Percentiles rank a stretch among this genome's conserved stretches.
These are phyloP conservation scores for Odontesthes bonariensis DNA, from an alignment of 2,113 vertebrate species.

Conservation along the genomic window DNA sequence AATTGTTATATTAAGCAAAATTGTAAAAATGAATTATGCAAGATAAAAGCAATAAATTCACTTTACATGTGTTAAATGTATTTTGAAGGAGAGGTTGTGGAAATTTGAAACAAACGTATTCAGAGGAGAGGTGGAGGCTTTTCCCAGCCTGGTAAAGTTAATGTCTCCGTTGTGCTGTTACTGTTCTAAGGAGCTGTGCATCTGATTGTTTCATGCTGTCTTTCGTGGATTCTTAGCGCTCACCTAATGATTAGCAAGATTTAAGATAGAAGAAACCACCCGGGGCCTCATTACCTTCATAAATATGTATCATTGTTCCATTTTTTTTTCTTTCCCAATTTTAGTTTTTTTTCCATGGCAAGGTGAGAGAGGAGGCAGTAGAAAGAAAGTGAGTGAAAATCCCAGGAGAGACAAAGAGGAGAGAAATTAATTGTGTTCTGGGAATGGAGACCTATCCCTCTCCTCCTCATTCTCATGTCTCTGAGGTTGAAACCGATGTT, in stretches of 20 bases:
- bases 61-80: not conserved
- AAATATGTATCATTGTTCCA: conserved; percentile 73
- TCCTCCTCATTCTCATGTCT: conserved; percentile 51
- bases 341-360: conserved; percentile 33
- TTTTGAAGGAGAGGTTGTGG: conserved; percentile 23
- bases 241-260: conserved; percentile 77
- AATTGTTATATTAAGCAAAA: too few species aligned
- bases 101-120: conserved; percentile 8
- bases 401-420: conserved; percentile 42
- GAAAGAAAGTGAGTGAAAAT: conserved; percentile 21
- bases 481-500: conserved; percentile 56
- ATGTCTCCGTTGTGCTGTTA: conserved; percentile 24
- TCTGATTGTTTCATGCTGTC: conserved; percentile 55
- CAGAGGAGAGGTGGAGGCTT: not conserved
- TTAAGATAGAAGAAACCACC: conserved; percentile 74
- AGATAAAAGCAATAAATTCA: not conserved
- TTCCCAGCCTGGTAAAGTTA: conserved; percentile 21
- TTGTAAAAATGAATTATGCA: not conserved
- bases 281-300: conserved; percentile 81
- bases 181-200: conserved; percentile 24
- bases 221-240: conserved; percentile 71
- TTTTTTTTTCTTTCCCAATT: conserved; percentile 42
- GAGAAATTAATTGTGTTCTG: conserved; percentile 51
- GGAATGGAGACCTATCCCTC: conserved; percentile 49
- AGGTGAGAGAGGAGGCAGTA: conserved; percentile 14